Evolutionary conservation across 2,113 vertebrate genomes (phyloP), one percentile per base, ranked within the genome.

Genomic region (Rhinogobius similis): DNA sequence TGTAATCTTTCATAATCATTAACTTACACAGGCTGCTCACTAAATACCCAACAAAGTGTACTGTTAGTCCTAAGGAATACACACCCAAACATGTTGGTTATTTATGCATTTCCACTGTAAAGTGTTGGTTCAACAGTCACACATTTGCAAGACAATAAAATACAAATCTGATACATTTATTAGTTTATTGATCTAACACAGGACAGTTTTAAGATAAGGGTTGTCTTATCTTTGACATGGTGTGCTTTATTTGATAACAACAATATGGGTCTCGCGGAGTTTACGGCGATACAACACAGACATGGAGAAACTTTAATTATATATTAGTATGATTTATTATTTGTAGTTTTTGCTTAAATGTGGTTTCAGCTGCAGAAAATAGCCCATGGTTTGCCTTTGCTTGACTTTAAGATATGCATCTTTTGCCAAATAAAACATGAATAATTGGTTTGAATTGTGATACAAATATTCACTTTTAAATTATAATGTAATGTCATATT

Each of bases 1-100:
- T 12, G 38, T 81, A 43, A 77, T 68, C 32, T 78, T n/a, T 39
- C 75, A 79, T 73, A 78, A 82, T 85, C 65, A 86, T 88, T 87
- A 75, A 82, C 20, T 0, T 41, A 41, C 5, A 14, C 16, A 53
- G 63, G 58, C 68, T 68, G 68, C 55, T 72, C 21, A 11, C 48
- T 26, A 52, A 70, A 78, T 29, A 73, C 23, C 23, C 39, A 7
- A 79, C 44, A 62, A 59, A 50, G 46, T 50, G 20, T 1, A 21
- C 46, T 16, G 13, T 58, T 29, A 58, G 24, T 26, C 12, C 26
- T n/a, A 43, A 21, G 58, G 56, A 23, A 21, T 13, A 10, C 56
- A 53, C 24, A 48, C 44, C 20, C 18, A 65, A 38, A 29, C 27
- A 16, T 32, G 56, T 36, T 8, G 24, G 29, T 36, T 38, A 20